Evolutionary conservation across 2,797 vertebrate genomes (phyloP), one percentile per base, ranked within the genome.

Genomic region (Selene dorsalis): DNA sequence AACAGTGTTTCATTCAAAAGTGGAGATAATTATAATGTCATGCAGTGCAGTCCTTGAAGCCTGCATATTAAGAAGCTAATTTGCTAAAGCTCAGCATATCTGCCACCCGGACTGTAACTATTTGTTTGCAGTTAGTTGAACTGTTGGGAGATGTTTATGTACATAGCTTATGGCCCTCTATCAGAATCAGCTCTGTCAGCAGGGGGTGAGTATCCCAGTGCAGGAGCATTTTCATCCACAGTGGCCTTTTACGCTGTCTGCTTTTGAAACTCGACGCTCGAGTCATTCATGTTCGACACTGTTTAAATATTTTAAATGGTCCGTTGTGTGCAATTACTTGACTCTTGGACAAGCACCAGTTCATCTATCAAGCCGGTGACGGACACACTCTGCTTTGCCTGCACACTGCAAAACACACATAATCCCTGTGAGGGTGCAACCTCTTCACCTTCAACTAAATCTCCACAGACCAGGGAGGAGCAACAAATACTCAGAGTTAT

Each of bases 261-360:
- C 86, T 88, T 94, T 90, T 91, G 93, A 95, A 94, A 95, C 89
- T 59, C 11, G 91, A 95, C 74, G 79, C 91, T 69, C 2, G 4
- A 53, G 79, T 83, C 83, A 84, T 91, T 94, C 87, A 87, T 87
- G 88, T 91, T 90, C 57, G 70, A 87, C 90, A 73, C 88, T 41
- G 83, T 86, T 94, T 95, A 94, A 95, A 95, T 95, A 94, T 95
- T 96, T 95, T 89, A 94, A 92, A 93, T 62, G 87, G 90, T 81
- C 88, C 68, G 84, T 82, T 83, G 92, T 92, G 75, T 88, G 91
- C 93, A 92, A 94, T 95, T 93, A 93, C 93, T 90, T 87, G 90
- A 92, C 91, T 91, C 84, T 85, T 93, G 93, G 93, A 93, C 79
- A 80, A 90, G 73, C 84, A 93, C 89, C 93, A 93, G 89, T 56